Evolutionary conservation across 2,797 vertebrate species (phyloP).

Genomic region (Amniataba percoides): DNA sequence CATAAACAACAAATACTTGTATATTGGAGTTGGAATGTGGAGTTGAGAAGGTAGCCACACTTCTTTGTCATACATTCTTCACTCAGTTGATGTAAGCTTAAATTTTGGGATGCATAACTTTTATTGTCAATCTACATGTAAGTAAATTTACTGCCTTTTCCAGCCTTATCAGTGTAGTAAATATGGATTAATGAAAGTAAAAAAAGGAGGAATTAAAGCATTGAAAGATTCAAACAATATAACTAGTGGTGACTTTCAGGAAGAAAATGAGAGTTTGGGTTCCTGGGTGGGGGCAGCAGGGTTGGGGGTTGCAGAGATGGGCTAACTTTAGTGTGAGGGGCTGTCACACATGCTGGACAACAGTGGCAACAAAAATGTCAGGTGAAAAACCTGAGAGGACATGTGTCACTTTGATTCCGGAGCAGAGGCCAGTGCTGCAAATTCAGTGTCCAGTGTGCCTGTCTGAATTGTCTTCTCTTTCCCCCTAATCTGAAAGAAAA

Average conservation of each 20-base stretch:
- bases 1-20: background rate
- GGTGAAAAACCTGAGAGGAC: slow-evolving; percentile 81
- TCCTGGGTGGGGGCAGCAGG: slow-evolving; percentile 8
- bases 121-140: background rate
- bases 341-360: slow-evolving; percentile 69
- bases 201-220: background rate
- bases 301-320: slow-evolving; percentile 30
- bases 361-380: slow-evolving; percentile 71
- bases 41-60: background rate
- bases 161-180: background rate
- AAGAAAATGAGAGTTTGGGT: background rate
- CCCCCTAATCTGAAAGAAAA: slow-evolving; percentile 64
- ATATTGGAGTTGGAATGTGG: background rate
- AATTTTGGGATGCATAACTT: background rate
- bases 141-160: background rate
- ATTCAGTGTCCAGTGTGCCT: slow-evolving; percentile 72
- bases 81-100: background rate
- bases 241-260: background rate
- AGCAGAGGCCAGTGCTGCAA: slow-evolving; percentile 54
- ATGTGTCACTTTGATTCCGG: slow-evolving; percentile 83
- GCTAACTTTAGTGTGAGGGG: slow-evolving; percentile 56
- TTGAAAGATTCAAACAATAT: background rate
- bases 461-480: slow-evolving; percentile 65
- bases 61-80: background rate
- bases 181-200: slow-evolving; percentile 3